phyloP scores from a whole-genome alignment of 2,888 invertebrate genomes.

The Allophyes oxyacanthae region DNA sequence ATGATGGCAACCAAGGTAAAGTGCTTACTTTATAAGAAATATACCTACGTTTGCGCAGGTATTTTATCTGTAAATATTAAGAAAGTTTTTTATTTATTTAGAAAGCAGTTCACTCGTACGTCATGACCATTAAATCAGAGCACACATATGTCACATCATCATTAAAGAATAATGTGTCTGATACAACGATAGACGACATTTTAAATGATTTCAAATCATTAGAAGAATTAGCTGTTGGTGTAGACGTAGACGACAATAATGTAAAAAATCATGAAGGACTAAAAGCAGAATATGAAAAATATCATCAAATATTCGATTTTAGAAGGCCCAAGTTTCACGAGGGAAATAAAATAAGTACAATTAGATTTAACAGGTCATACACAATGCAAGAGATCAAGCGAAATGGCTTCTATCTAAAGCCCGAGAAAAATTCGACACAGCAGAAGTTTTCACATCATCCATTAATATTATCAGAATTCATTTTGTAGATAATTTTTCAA shows the following conservation, averaged over 20 bases:
- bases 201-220: conserved; percentile 76
- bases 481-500: conserved; percentile 66
- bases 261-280: conserved; percentile 19
- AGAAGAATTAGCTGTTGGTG: conserved; percentile 60
- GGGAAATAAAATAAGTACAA: conserved; percentile 57
- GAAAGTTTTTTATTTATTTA: conserved; percentile 67
- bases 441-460: conserved; percentile 64
- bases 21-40: not conserved
- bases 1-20: conserved; percentile 96
- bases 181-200: conserved; percentile 69
- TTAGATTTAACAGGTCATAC: conserved; percentile 70
- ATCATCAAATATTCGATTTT: conserved; percentile 74
- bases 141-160: conserved; percentile 56
- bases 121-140: conserved; percentile 69
- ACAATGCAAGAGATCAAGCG: conserved; percentile 73
- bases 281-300: conserved; percentile 38
- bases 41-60: conserved; percentile 2
- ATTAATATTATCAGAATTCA: conserved; percentile 77
- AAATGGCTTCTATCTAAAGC: conserved; percentile 67
- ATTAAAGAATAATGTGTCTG: conserved; percentile 51
- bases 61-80: conserved; percentile 37
- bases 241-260: conserved; percentile 47
- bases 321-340: conserved; percentile 75
- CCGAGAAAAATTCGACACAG: conserved; percentile 53
- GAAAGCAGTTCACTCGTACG: conserved; percentile 71